These are phyloP conservation scores for Rostrhamus sociabilis DNA, from an alignment of 2,797 vertebrate species.

Conservation along the genomic window DNA sequence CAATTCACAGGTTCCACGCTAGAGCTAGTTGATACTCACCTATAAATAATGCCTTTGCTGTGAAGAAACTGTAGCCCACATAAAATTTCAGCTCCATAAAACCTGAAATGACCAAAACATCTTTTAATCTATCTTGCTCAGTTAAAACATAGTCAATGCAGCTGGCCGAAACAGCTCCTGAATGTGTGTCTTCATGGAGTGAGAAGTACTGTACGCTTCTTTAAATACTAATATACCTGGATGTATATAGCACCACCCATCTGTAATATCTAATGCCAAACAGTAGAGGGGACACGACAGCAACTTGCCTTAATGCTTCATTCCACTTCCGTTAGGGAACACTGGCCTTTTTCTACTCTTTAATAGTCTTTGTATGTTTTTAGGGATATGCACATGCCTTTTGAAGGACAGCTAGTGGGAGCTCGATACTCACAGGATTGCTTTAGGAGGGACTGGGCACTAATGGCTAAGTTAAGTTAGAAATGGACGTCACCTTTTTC, in stretches of 20 bases:
- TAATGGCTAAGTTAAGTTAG: too few relatives aligned
- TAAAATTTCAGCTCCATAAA: slow-evolving; percentile 92
- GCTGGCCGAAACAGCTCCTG: neutral
- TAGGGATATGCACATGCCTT: rapidly evolving
- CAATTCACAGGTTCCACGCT: neutral
- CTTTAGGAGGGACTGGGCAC: neutral
- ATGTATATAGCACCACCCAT: neutral
- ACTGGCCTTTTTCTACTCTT: neutral
- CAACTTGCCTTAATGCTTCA: neutral
- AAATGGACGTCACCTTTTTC: neutral
- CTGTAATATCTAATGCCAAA: neutral
- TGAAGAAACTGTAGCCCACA: slow-evolving; percentile 96
- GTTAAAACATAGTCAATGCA: neutral
- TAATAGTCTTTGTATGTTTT: neutral
- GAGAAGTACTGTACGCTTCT: neutral
- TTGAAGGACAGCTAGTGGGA: neutral
- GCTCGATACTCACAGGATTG: neutral
- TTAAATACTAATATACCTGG: neutral
- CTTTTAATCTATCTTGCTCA: neutral
- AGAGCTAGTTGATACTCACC: slow-evolving; percentile 74
- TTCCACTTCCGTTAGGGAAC: neutral
- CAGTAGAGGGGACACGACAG: neutral
- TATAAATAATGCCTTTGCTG: slow-evolving; percentile 93
- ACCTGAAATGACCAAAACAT: slow-evolving; percentile 76
- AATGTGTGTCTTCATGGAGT: neutral